These are phyloP conservation scores for Neosilurus hyrtlii DNA, from an alignment of 2,797 vertebrate genomes.

Conservation along the genomic window DNA sequence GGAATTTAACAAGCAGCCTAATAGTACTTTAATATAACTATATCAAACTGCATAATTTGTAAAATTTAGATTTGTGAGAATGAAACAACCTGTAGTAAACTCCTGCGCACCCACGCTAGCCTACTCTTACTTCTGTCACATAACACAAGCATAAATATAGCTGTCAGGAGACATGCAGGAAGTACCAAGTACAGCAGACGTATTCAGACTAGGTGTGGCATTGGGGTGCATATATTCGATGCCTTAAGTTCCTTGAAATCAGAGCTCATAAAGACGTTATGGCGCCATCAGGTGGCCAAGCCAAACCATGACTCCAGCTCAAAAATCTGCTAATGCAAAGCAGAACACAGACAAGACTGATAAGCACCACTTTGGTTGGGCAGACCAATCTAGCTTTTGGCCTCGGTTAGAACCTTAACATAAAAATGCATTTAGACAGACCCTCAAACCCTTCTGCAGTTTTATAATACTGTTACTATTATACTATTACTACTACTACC, in stretches of 20 bases:
- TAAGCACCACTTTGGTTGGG: not conserved
- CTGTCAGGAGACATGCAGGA: not conserved
- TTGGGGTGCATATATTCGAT: not conserved
- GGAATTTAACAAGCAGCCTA: not conserved
- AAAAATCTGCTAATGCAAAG: not conserved
- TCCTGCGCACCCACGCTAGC: not conserved
- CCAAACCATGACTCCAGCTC: not conserved
- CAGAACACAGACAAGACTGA: not conserved
- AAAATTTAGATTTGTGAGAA: not conserved
- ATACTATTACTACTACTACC: too few species aligned
- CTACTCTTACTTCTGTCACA: not conserved
- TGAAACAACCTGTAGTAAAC: not conserved
- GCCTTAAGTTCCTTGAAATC: not conserved
- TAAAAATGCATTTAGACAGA: not conserved
- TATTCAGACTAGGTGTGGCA: constrained; percentile 1
- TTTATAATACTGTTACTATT: too few species aligned
- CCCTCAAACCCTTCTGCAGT: not conserved
- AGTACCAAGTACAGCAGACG: constrained; percentile 1
- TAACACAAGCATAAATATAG: not conserved
- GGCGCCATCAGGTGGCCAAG: not conserved
- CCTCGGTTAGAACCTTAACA: not conserved
- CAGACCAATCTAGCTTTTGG: too few species aligned
- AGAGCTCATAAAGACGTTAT: not conserved
- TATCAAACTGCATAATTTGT: not conserved
- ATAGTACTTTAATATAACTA: not conserved